Base-by-base conservation (phyloP, 1,140 invertebrate genomes). In the Saccostrea echinata region DNA sequence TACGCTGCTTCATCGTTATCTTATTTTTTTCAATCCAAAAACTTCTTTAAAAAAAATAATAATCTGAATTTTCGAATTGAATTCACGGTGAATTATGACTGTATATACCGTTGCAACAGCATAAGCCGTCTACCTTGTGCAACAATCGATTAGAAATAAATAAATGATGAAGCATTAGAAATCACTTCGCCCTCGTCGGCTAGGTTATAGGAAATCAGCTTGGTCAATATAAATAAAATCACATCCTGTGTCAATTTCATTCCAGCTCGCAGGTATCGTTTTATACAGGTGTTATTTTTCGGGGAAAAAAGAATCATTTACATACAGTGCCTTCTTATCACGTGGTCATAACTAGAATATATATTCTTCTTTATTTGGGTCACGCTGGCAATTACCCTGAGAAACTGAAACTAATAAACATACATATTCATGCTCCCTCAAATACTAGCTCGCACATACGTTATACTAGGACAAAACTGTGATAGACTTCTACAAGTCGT, bases 91-190 rank as follows among this genome's bases (percentile, higher is more conserved):
- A 61, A 18, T 61, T 61, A 18, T 61, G 18, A 18, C 18, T 6
- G 18, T 35, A 13, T 76, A 8, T 27, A 16, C 18, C 16, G 68
- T 30, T 30, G 24, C 68, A 76, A 33, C 30, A 1, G 24, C 8
- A 27, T 21, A 21, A 61, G 55, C 12, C 27, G 68, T 33, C 16
- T 27, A 33, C 30, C 16, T 33, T 76, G 27, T 33, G 68, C 68
- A 76, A 3, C 68, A 27, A 30, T 76, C 68, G 68, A 76, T 76
- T 16, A 76, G 27, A 76, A 33, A 76, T 76, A 76, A 76, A 76
- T 76, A 30, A 16, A 76, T 33, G 68, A 76, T 76, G 68, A 76
- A 27, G 68, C 68, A 30, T 18, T 16, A 4, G 68, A 33, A 76
- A 76, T 76, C 68, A 76, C 12, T 13, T 76, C 68, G 27, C 16